Conservation (phyloP, 2,888 invertebrate species). For the Cheiracanthium punctorium region DNA sequence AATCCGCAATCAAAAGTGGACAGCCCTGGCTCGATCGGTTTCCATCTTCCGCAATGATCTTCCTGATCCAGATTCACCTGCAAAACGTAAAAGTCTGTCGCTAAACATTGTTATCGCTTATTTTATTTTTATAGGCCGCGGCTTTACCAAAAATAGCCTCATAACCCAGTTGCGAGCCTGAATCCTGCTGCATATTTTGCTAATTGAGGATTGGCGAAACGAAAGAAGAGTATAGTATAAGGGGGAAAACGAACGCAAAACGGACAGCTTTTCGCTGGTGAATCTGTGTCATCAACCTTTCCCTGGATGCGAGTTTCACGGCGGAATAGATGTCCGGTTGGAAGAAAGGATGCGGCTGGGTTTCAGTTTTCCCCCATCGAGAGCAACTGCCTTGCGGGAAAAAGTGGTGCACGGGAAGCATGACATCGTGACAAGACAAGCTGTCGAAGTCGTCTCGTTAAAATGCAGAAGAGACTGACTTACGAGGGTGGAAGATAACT, state of each 20-base stretch:
- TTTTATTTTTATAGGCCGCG: constrained; percentile 44
- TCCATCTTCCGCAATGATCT: background rate
- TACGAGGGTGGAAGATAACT: too few species aligned
- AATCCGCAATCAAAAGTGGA: too few species aligned
- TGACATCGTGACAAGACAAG: too few species aligned
- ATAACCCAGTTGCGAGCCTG: constrained; percentile 42
- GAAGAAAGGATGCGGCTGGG: constrained; percentile 21
- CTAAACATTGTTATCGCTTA: background rate
- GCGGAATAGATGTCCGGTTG: constrained; percentile 35
- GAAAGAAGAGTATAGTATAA: constrained; percentile 22
- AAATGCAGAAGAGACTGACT: too few species aligned
- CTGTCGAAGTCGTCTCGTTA: too few species aligned
- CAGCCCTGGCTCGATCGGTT: too few species aligned
- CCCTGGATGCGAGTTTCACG: background rate
- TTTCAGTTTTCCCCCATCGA: constrained; percentile 51
- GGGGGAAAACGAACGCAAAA: constrained; percentile 13
- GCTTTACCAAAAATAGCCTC: constrained; percentile 54
- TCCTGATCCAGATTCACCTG: background rate
- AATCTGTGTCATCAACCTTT: constrained; percentile 61
- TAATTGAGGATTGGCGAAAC: constrained; percentile 53
- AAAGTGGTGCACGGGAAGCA: too few species aligned
- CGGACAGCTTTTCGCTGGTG: constrained; percentile 32
- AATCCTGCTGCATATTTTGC: constrained; percentile 61
- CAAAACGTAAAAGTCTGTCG: background rate
- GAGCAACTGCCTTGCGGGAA: background rate